Evolutionary conservation across 1,140 invertebrate species (phyloP), one percentile per base, ranked within the genome.

Genomic region (Leptinotarsa lineolata): DNA sequence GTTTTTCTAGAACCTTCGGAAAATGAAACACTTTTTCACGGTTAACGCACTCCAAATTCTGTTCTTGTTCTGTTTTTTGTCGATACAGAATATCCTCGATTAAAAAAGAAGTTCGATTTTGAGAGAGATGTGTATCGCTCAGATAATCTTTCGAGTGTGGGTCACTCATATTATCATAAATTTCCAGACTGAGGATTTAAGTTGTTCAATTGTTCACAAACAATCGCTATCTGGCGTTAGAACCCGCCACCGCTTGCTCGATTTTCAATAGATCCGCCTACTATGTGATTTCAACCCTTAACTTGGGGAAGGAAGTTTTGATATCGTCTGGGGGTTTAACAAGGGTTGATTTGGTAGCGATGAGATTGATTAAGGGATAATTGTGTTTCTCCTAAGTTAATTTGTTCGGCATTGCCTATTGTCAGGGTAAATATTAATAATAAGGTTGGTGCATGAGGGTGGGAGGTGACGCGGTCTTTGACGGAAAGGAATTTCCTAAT

Each of bases 51-150:
- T 69, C 54, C 18, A 69, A 22, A 69, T n/a, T 72, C 71, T 70
- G 39, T 16, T 24, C 64, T 21, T 79, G 81, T 61, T 84, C 87
- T 69, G 79, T 85, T 85, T 87, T 89, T 18, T 89, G 87, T 58
- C 92, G 86, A 72, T 91, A 92, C 2, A 94, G 84, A 70, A 95
- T 95, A 78, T 95, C 93, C 78, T 95, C 91, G 77, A 95, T 93
- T 73, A 94, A 86, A 84, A 94, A 92, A 15, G 92, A 92, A 2
- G 91, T 92, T 75, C 87, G 85, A 54, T 80, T 81, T 68, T 78
- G 79, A 44, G 76, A 65, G 22, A 74, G 71, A 73, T 71, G 78
- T 18, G 74, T 79, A 18, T 77, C 74, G 21, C 76, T 30, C 48
- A 54, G 48, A 18, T 54, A 54, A n/a, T 54, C 48, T 15, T 15